These are phyloP conservation scores for Prinia subflava DNA, from an alignment of 2,113 vertebrate species.

Conservation along the genomic window DNA sequence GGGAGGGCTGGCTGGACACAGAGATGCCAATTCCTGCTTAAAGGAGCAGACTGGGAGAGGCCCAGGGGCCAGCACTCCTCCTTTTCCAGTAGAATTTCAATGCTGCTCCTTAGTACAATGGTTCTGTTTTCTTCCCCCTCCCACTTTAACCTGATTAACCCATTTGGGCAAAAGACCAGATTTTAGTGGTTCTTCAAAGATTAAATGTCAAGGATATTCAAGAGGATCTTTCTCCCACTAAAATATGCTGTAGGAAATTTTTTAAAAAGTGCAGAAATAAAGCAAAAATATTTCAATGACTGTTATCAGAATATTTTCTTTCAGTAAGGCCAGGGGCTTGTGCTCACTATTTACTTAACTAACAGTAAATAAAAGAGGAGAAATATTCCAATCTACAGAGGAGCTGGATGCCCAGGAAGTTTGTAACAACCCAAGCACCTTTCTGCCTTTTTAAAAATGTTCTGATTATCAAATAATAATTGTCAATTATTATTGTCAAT, in stretches of 20 bases:
- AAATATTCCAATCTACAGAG: not conserved
- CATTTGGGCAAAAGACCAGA: not conserved
- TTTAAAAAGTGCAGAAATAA: not conserved
- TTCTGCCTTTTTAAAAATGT: not conserved
- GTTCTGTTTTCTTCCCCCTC: not conserved
- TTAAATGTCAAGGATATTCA: not conserved
- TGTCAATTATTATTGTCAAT: not conserved
- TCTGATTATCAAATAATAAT: not conserved
- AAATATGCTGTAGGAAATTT: not conserved
- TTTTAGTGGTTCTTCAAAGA: not conserved
- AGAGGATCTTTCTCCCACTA: not conserved
- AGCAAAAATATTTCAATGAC: not conserved
- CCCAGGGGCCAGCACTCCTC: not conserved
- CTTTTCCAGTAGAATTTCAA: not conserved
- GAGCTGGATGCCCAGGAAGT: not conserved
- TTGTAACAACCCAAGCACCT: not conserved
- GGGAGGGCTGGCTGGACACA: not conserved
- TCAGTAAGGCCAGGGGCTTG: not conserved
- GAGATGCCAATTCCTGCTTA: not conserved
- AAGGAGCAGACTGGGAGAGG: not conserved
- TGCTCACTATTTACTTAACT: not conserved
- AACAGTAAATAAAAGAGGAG: not conserved
- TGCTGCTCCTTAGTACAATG: not conserved
- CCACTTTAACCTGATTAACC: not conserved
- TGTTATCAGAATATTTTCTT: not conserved